These are phyloP conservation scores for Drosophila auraria DNA, from an alignment of 1,140 invertebrate species.

Conservation along the genomic window DNA sequence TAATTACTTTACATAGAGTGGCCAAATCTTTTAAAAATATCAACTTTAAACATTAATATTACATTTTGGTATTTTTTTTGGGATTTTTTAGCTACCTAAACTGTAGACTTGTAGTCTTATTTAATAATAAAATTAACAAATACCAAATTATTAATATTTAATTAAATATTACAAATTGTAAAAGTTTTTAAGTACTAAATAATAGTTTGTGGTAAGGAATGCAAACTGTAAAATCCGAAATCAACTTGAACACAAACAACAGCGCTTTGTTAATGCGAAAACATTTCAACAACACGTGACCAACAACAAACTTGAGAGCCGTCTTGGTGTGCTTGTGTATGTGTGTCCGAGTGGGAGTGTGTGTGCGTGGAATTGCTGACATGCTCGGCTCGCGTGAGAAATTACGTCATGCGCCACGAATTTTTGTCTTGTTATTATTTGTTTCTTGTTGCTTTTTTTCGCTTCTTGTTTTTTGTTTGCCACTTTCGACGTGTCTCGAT, in stretches of 20 bases:
- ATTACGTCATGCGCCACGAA: conserved; percentile 81
- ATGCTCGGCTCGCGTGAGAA: conserved; percentile 77
- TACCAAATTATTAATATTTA: too few species aligned
- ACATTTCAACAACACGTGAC: conserved; percentile 79
- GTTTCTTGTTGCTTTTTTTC: conserved; percentile 36
- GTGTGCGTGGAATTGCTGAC: conserved; percentile 61
- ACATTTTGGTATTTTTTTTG: too few species aligned
- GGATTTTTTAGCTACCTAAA: too few species aligned
- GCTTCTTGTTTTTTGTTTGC: conserved; percentile 39
- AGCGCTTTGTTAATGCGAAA: conserved; percentile 55
- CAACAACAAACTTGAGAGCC: conserved; percentile 69
- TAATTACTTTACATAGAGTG: background rate
- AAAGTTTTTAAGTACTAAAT: too few species aligned
- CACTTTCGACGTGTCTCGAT: conserved; percentile 73
- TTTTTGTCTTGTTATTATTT: conserved; percentile 59
- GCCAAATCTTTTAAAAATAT: too few species aligned
- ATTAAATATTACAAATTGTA: too few species aligned
- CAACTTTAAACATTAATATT: too few species aligned
- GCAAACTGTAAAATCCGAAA: conserved; percentile 29
- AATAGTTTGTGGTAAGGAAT: conserved; percentile 3
- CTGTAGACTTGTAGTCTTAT: too few species aligned
- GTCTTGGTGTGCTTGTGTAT: conserved; percentile 19
- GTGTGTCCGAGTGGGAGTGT: conserved; percentile 8
- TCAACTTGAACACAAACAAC: conserved; percentile 49
- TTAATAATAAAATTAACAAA: too few species aligned